Evolutionary conservation across 2,797 vertebrate genomes (phyloP).

Genomic region (Enteromius afrohamiltoni): DNA sequence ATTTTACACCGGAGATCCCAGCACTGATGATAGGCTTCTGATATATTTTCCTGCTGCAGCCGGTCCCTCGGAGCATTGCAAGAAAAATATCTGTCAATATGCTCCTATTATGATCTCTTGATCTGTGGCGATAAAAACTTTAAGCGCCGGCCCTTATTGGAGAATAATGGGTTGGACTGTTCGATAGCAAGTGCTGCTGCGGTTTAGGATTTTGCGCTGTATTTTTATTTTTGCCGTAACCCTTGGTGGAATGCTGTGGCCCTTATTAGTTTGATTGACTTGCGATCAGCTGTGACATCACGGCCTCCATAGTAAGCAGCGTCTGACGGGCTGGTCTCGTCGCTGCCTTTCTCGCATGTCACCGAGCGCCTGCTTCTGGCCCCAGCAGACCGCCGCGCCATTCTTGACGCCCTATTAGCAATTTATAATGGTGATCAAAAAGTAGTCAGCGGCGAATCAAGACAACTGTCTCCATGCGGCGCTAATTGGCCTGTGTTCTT

Average conservation of each 20-base stretch:
- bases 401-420: constrained; percentile 98
- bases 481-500: constrained; percentile 99
- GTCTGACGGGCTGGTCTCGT: constrained; percentile 88
- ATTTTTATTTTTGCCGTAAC: constrained; percentile 61
- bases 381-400: constrained; percentile 83
- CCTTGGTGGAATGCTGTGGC: constrained; percentile 79
- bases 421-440: constrained; percentile 99
- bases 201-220: constrained; percentile 62
- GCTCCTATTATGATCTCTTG: constrained; percentile 99
- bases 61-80: constrained; percentile 91
- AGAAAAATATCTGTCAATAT: constrained; percentile 97
- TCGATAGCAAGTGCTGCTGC: constrained; percentile 69
- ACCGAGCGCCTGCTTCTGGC: constrained; percentile 87
- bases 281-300: constrained; percentile 86
- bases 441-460: constrained; percentile 98
- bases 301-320: constrained; percentile 88
- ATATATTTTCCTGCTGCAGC: constrained; percentile 98
- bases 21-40: constrained; percentile 99
- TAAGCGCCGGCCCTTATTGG: constrained; percentile 92
- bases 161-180: constrained; percentile 88
- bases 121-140: constrained; percentile 98
- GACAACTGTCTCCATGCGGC: constrained; percentile 93
- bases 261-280: constrained; percentile 96
- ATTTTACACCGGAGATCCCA: constrained; percentile 98
- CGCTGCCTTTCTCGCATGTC: constrained; percentile 90